Percentiles rank a stretch among this genome's conserved stretches.
Conservation (phyloP, 2,888 invertebrate genomes). For the Drosophila borealis region DNA sequence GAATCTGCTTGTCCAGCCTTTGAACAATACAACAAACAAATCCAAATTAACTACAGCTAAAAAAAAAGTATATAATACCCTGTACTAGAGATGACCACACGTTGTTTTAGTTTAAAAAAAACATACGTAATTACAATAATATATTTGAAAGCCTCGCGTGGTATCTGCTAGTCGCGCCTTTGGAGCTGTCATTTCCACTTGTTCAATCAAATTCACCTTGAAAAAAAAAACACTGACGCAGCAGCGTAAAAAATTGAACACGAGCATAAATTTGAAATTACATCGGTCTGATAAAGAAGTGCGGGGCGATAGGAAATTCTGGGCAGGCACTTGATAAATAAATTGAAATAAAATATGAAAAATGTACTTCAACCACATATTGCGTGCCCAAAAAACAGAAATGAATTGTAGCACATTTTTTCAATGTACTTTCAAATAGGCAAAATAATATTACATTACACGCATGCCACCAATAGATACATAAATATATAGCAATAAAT, state of each 20-base stretch:
- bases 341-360: slow-evolving; percentile 58
- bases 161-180: slow-evolving; percentile 4
- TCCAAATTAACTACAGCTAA: background rate
- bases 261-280: slow-evolving; percentile 62
- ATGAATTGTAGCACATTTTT: slow-evolving; percentile 13
- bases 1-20: background rate
- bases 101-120: background rate
- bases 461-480: slow-evolving; percentile 18
- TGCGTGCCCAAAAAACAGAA: slow-evolving; percentile 26
- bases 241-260: slow-evolving; percentile 30
- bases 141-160: background rate
- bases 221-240: slow-evolving; percentile 37
- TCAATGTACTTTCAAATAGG: slow-evolving; percentile 17
- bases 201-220: slow-evolving; percentile 75
- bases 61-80: background rate
- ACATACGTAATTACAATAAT: background rate
- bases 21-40: slow-evolving; percentile 4
- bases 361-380: slow-evolving; percentile 34
- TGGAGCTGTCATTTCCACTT: slow-evolving; percentile 7
- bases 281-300: slow-evolving; percentile 55
- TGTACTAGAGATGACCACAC: background rate
- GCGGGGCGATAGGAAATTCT: slow-evolving; percentile 17
- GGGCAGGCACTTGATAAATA: slow-evolving; percentile 49
- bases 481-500: slow-evolving; percentile 2
- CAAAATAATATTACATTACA: slow-evolving; percentile 31